Percentiles rank a stretch among this genome's conserved stretches.
phyloP scores from a whole-genome alignment of 2,888 invertebrate genomes.

The Noctua comes region DNA sequence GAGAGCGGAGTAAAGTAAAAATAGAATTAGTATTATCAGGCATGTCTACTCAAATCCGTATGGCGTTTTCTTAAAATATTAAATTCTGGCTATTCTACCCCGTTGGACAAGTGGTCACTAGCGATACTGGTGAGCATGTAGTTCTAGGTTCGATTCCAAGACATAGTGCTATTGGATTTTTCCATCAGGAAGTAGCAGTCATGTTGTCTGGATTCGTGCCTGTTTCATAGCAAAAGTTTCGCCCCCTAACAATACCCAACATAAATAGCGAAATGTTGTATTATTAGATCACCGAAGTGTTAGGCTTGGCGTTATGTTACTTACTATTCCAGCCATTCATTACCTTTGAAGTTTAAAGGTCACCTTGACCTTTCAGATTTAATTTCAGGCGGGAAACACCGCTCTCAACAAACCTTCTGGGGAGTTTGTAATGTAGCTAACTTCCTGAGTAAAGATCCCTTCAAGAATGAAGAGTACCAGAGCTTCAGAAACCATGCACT shows the following conservation, averaged over 20 bases:
- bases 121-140: not conserved
- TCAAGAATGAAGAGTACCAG: slow-evolving; percentile 2
- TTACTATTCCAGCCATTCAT: not conserved
- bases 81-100: not conserved
- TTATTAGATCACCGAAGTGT: not conserved
- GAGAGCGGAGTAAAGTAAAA: not conserved
- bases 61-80: not conserved
- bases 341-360: not conserved
- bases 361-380: not conserved
- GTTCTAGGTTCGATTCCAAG: not conserved
- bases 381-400: not conserved
- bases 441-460: not conserved
- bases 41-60: not conserved
- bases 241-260: not conserved
- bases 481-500: not conserved
- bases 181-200: not conserved
- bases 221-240: not conserved
- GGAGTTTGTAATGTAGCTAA: not conserved
- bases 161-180: not conserved
- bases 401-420: not conserved
- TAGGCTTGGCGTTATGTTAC: not conserved
- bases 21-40: not conserved
- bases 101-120: not conserved
- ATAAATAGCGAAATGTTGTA: not conserved
- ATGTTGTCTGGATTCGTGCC: not conserved